Base-by-base conservation (phyloP, 2,113 vertebrate genomes). In the Camelus bactrianus region DNA sequence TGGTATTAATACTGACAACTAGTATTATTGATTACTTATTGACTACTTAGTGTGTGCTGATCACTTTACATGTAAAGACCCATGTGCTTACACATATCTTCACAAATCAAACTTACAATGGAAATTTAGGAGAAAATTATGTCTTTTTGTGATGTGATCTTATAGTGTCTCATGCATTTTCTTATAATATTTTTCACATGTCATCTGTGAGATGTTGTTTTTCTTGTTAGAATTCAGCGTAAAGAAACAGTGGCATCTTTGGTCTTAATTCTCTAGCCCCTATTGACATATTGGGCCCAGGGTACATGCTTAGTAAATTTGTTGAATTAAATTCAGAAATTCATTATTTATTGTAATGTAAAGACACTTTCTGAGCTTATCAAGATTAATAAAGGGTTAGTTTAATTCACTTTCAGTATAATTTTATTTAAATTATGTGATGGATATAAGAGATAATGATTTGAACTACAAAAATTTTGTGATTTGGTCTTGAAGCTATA, bases 301-400 rank as follows among this genome's bases (percentile, higher is more conserved):
- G 19, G 5, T 46, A 80, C 8, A 10, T 69, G 19, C 20, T 64
- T 81, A 60, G 42, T 52, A n/a, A 84, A 67, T 52, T 28, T 89
- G n/a, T 70, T 90, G 28, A 73, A 54, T 65, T 65, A 52, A 82
- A 70, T 76, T 38, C 3, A 16, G 48, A 46, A 22, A 17, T 85
- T 80, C 3, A 75, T 85, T 97, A 6, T 64, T n/a, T 89, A 69
- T 24, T 50, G 3, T 52, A 42, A 65, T 72, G 19, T 52, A 28
- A 75, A 84, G 54, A 60, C 12, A 89, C 13, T 50, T 89, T 79
- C 16, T 89, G 65, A 73, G 11, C 89, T 64, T 42, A 96, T 91
- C 15, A 89, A 80, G 56, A 42, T 93, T 58, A 93, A 48, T 60
- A 70, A 85, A 70, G 8, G 4, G 9, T 64, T 64, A 52, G 3